Percentiles rank a stretch among this genome's conserved stretches.
Evolutionary conservation across 1,140 invertebrate genomes (phyloP).

Genomic region (Aphis craccivora): DNA sequence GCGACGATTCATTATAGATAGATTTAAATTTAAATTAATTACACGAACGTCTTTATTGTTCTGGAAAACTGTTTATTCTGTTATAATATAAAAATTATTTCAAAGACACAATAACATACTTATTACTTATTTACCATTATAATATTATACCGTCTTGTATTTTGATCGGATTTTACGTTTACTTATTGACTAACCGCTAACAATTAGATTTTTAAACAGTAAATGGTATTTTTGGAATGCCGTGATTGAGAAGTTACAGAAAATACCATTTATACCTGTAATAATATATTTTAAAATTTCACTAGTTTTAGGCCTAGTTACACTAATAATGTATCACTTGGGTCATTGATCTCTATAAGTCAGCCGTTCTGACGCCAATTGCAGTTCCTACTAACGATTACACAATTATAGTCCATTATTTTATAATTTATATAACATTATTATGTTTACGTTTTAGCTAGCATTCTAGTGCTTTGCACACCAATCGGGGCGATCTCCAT

Average conservation of each 20-base stretch:
- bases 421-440: neutral
- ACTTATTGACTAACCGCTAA: neutral
- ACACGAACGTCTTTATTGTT: neutral
- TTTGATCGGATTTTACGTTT: neutral
- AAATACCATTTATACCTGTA: neutral
- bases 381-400: neutral
- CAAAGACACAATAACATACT: neutral
- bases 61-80: neutral
- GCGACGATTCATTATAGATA: neutral
- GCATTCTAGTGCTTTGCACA: conserved; percentile 67
- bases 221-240: neutral
- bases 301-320: neutral
- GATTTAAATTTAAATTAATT: neutral
- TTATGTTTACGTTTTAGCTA: conserved; percentile 64
- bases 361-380: no score
- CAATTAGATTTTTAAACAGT: neutral
- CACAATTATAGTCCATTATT: neutral
- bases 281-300: neutral
- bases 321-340: neutral
- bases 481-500: conserved; percentile 67
- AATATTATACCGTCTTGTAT: neutral
- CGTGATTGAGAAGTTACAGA: neutral
- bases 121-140: neutral
- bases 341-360: no score
- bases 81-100: neutral